A percentile compares a stretch with the other conserved stretches of the same genome.
These are phyloP conservation scores for Phania funesta DNA, from an alignment of 2,888 invertebrate species.

Conservation along the genomic window DNA sequence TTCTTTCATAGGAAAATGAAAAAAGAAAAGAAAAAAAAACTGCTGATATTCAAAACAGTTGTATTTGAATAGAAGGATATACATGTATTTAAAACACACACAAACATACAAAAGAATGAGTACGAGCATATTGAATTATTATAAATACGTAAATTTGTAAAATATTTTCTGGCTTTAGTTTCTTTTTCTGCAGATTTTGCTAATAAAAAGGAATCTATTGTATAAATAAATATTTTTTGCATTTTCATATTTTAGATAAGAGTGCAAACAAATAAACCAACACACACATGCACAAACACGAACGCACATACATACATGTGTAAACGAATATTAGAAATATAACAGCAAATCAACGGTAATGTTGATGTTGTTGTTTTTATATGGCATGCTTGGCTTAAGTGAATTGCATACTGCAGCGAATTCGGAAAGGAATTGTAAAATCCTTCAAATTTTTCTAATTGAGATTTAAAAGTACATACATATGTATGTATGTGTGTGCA, in stretches of 20 bases:
- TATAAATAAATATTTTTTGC: constrained; percentile 53
- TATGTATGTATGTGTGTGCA: not conserved
- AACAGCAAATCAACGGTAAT: constrained; percentile 30
- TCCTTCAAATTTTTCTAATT: constrained; percentile 68
- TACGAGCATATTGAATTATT: constrained; percentile 35
- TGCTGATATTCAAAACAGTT: constrained; percentile 34
- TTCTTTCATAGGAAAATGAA: constrained; percentile 28
- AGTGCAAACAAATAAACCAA: constrained; percentile 33
- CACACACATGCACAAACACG: not conserved
- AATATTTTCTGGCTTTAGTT: not conserved
- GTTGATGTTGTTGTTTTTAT: constrained; percentile 7
- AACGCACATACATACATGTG: not conserved
- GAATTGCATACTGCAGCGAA: constrained; percentile 67
- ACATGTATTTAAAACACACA: not conserved
- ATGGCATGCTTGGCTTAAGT: constrained; percentile 58
- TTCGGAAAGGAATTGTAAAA: constrained; percentile 66
- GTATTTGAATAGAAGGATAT: constrained; percentile 8
- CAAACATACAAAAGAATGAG: not conserved
- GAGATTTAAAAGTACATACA: constrained; percentile 59
- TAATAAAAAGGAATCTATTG: constrained; percentile 63
- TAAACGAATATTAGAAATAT: not conserved
- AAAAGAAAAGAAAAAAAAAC: constrained; percentile 1
- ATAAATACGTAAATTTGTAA: constrained; percentile 48
- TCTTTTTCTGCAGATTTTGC: constrained; percentile 49
- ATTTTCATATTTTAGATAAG: constrained; percentile 56